Conservation (phyloP, 2,113 vertebrate species). For the Zingel zingel region DNA sequence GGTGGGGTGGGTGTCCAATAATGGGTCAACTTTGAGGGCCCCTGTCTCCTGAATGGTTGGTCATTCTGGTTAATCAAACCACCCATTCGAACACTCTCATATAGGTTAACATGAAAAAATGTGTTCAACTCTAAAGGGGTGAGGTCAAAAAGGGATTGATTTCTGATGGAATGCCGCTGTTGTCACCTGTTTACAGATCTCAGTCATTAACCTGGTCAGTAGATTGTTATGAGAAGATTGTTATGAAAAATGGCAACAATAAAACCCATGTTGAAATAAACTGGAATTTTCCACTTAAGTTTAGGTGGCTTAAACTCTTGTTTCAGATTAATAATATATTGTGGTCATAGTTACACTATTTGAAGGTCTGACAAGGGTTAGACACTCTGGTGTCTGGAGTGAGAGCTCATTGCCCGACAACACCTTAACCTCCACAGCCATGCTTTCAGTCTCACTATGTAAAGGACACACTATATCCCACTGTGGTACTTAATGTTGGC, state of each 20-base stretch:
- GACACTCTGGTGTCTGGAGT: neutral
- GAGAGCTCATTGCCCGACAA: neutral
- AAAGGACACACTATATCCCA: neutral
- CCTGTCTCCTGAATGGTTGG: neutral
- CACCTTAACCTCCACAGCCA: neutral
- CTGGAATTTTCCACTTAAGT: neutral
- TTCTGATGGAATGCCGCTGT: neutral
- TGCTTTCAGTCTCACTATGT: neutral
- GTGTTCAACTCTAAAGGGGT: neutral
- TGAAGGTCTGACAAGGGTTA: neutral
- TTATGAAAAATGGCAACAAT: neutral
- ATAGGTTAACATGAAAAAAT: neutral
- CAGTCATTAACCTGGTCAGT: neutral
- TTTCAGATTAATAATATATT: neutral
- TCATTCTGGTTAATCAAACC: neutral
- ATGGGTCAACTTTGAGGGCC: too few species aligned
- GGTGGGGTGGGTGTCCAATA: neutral
- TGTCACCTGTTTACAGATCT: too few species aligned
- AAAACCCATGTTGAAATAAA: neutral
- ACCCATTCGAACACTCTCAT: neutral
- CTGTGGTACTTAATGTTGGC: neutral
- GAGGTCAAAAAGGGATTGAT: neutral
- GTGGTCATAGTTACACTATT: neutral
- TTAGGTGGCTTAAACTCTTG: neutral
- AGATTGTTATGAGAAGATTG: neutral